phyloP scores from a whole-genome alignment of 30 jellyfish, hydroid and myxozoan genomes.

The Euphysa ruthae region DNA sequence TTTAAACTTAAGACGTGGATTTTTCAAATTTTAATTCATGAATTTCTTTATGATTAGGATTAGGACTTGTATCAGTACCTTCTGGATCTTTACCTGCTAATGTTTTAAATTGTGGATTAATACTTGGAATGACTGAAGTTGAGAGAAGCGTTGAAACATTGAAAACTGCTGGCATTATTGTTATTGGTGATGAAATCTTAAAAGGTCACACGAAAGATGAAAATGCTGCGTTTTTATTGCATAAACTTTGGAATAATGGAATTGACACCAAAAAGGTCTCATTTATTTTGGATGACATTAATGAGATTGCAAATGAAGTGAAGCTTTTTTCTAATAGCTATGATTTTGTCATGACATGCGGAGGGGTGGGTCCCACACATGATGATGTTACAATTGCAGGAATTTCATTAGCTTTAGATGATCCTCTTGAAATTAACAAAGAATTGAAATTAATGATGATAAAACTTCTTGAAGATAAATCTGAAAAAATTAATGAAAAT shows the following conservation, averaged over 20 bases:
- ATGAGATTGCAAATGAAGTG: slow-evolving; percentile 46
- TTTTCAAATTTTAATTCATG: too few species aligned
- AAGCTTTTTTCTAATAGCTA: slow-evolving; percentile 37
- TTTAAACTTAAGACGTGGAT: too few species aligned
- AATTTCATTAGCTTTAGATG: slow-evolving; percentile 66
- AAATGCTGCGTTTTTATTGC: slow-evolving; percentile 69
- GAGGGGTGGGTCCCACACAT: slow-evolving; percentile 98
- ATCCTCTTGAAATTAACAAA: slow-evolving; percentile 32
- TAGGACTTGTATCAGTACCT: too few species aligned
- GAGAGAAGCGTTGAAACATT: too few species aligned
- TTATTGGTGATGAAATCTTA: slow-evolving; percentile 85
- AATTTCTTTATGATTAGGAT: too few species aligned
- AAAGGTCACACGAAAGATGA: slow-evolving; percentile 89
- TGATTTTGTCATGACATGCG: slow-evolving; percentile 55
- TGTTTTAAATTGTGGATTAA: too few species aligned
- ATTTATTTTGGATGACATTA: slow-evolving; percentile 49
- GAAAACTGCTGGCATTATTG: slow-evolving; percentile 74
- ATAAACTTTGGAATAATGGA: slow-evolving; percentile 75
- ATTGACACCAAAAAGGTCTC: slow-evolving; percentile 50
- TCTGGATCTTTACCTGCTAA: too few species aligned
- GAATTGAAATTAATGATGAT: slow-evolving; percentile 21
- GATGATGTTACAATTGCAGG: slow-evolving; percentile 83
- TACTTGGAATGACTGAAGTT: too few species aligned
- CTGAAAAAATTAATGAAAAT: slow-evolving; percentile 6
- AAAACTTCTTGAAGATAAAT: slow-evolving; percentile 5